Conservation (phyloP, 2,797 vertebrate genomes). For the Linurgus olivaceus region DNA sequence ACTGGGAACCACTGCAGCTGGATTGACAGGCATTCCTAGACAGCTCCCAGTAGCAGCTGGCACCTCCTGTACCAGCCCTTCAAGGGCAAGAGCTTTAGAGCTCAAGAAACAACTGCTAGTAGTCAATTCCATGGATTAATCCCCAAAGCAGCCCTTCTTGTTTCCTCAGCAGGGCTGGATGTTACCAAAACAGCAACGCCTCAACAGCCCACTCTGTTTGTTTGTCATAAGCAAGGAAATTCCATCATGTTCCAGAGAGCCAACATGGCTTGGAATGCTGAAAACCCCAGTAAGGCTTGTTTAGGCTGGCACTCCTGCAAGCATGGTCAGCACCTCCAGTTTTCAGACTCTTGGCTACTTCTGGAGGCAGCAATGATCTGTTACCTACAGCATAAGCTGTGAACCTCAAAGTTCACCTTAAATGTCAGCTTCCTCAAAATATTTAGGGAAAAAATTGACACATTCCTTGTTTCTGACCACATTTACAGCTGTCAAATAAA, state of each 20-base stretch:
- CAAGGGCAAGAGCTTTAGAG: neutral
- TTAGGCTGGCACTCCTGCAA: neutral
- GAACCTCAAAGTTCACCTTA: neutral
- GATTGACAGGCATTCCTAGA: neutral
- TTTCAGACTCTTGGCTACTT: neutral
- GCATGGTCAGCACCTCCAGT: neutral
- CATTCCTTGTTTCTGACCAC: neutral
- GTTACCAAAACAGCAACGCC: neutral
- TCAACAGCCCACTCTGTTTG: neutral
- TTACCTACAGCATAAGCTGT: neutral
- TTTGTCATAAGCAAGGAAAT: neutral
- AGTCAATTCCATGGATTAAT: neutral
- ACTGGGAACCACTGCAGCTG: neutral
- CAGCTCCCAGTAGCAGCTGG: neutral
- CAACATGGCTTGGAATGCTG: neutral
- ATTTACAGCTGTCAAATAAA: neutral
- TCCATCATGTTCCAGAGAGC: neutral
- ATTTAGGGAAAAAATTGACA: neutral
- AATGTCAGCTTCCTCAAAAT: neutral
- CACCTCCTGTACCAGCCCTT: neutral
- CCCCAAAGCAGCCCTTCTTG: neutral
- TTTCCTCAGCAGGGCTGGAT: neutral
- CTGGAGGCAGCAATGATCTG: neutral
- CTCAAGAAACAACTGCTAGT: neutral
- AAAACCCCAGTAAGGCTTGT: neutral